Percentiles rank a stretch among this genome's conserved stretches.
Conservation (phyloP, 2,113 vertebrate genomes). For the Xyliphius kryptos region DNA sequence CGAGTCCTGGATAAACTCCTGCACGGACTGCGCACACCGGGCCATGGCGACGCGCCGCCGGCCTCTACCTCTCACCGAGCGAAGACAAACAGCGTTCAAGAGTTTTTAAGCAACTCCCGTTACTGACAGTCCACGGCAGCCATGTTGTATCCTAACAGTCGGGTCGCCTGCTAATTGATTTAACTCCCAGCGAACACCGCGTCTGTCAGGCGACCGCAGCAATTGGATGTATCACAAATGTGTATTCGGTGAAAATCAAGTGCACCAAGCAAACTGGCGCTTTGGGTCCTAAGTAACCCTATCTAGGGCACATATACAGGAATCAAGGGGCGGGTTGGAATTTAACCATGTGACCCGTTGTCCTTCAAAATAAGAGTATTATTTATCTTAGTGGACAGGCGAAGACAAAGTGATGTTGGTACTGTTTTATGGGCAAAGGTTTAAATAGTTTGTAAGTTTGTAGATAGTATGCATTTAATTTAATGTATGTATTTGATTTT, state of each 20-base stretch:
- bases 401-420: too few relatives aligned
- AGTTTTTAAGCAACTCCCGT: slow-evolving; percentile 43
- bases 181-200: slow-evolving; percentile 52
- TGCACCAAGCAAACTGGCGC: background rate
- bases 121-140: slow-evolving; percentile 48
- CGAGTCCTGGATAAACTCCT: slow-evolving; percentile 94
- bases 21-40: slow-evolving; percentile 89
- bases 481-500: background rate
- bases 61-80: slow-evolving; percentile 15
- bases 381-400: too few relatives aligned
- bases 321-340: background rate
- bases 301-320: background rate
- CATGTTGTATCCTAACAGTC: slow-evolving; percentile 52
- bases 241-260: background rate
- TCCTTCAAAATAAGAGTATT: slow-evolving; percentile 10
- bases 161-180: slow-evolving; percentile 44
- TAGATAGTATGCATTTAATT: background rate
- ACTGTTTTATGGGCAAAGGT: background rate
- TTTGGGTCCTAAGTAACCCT: background rate
- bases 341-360: background rate
- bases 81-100: slow-evolving; percentile 28
- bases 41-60: slow-evolving; percentile 68
- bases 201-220: slow-evolving; percentile 53
- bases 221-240: background rate
- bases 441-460: too few relatives aligned